Evolutionary conservation across 2,888 invertebrate genomes (phyloP).

Genomic region (Drosophila prostipennis): DNA sequence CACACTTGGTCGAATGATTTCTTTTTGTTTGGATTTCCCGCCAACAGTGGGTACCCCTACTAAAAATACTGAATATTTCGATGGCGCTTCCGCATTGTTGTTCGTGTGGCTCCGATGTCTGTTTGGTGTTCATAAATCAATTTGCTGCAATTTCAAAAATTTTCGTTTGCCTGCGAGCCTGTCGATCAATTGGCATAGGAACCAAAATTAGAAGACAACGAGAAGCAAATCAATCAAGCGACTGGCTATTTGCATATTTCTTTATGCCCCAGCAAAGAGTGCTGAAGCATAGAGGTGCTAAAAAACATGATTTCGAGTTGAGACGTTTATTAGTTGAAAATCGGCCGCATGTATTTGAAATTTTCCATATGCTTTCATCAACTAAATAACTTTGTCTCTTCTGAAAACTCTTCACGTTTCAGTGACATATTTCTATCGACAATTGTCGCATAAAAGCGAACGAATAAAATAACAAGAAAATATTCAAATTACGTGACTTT

Average conservation of each 20-base stretch:
- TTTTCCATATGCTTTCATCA: not conserved
- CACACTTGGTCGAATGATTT: slow-evolving; percentile 23
- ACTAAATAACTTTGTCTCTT: not conserved
- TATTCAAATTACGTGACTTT: slow-evolving; percentile 64
- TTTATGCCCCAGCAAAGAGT: not conserved
- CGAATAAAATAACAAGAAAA: slow-evolving; percentile 25
- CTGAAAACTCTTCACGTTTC: slow-evolving; percentile 45
- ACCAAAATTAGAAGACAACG: slow-evolving; percentile 56
- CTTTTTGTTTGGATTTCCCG: not conserved
- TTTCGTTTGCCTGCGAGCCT: slow-evolving; percentile 33
- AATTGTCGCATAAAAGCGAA: slow-evolving; percentile 18
- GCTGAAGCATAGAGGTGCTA: slow-evolving; percentile 12
- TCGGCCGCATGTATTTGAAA: not conserved
- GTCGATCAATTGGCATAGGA: slow-evolving; percentile 65
- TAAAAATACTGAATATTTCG: not conserved
- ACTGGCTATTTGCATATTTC: slow-evolving; percentile 21
- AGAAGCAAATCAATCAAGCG: slow-evolving; percentile 63
- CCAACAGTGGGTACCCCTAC: slow-evolving; percentile 11
- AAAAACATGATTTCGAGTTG: slow-evolving; percentile 11
- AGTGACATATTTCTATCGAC: slow-evolving; percentile 37
- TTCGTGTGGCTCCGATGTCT: slow-evolving; percentile 13
- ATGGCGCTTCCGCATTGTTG: slow-evolving; percentile 67
- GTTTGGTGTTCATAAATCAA: slow-evolving; percentile 68
- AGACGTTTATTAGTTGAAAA: slow-evolving; percentile 21
- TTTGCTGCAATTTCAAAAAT: slow-evolving; percentile 68